Percentiles rank a stretch among this genome's conserved stretches.
These are phyloP conservation scores for Aphelocoma californica DNA, from an alignment of 2,797 vertebrate species.

Conservation along the genomic window DNA sequence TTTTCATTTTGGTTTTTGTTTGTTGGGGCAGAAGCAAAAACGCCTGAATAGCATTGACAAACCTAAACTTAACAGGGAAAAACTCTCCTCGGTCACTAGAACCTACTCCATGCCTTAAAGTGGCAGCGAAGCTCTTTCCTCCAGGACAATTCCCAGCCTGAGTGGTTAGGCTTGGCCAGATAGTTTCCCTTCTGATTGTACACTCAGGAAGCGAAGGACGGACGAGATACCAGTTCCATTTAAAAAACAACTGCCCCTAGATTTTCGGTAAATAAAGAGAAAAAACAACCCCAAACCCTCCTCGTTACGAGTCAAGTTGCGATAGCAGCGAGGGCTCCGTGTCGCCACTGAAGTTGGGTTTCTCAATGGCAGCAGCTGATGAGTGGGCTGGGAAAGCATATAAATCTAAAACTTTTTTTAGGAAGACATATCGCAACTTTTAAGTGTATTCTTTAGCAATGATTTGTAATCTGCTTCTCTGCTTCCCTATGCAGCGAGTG, in stretches of 20 bases:
- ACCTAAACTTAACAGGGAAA: not conserved
- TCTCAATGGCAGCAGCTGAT: not conserved
- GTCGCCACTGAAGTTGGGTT: slow-evolving; percentile 4
- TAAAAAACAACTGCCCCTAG: slow-evolving; percentile 22
- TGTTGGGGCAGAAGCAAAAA: slow-evolving; percentile 70
- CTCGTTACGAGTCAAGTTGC: not conserved
- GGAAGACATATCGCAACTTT: slow-evolving; percentile 63
- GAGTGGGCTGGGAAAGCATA: slow-evolving; percentile 47
- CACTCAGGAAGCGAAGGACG: slow-evolving; percentile 37
- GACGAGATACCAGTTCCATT: not conserved
- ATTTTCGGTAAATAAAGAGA: slow-evolving; percentile 11
- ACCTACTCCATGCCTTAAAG: slow-evolving; percentile 44
- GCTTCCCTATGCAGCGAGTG: slow-evolving; percentile 66
- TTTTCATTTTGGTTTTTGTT: slow-evolving; percentile 87
- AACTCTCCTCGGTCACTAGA: slow-evolving; percentile 4
- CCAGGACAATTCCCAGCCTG: slow-evolving; percentile 16
- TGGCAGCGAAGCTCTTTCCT: slow-evolving; percentile 12
- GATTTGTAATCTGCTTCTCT: slow-evolving; percentile 69
- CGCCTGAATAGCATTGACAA: slow-evolving; percentile 31
- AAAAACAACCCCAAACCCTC: not conserved
- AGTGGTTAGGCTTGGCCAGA: not conserved
- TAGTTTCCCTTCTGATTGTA: slow-evolving; percentile 3
- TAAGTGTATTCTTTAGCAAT: slow-evolving; percentile 69
- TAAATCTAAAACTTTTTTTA: slow-evolving; percentile 26
- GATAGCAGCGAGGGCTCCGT: not conserved